Evolutionary conservation across 2,113 vertebrate species (phyloP), one percentile per base, ranked within the genome.

Genomic region (Brachypodius melanocephalos): DNA sequence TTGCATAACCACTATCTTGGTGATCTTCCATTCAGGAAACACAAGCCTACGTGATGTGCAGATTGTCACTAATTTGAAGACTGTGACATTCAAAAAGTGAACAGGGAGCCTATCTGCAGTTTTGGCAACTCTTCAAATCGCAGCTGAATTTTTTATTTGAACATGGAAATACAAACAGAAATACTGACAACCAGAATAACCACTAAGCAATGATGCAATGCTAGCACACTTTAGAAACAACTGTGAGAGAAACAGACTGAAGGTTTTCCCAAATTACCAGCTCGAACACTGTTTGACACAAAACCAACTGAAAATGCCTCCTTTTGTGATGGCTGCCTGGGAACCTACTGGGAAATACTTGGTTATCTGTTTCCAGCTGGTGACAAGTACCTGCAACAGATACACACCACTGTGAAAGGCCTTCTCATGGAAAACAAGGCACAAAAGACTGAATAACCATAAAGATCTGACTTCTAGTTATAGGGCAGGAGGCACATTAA

Each of bases 21-120:
- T 93, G 36, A 93, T 84, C 61, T 95, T 76, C 83, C 74, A 93
- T 73, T 82, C 68, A 89, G 67, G 87, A 84, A 71, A 36, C 18
- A 49, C 40, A 55, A 72, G 73, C 52, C 89, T 92, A 72, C 4
- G 3, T 26, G 34, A 85, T 14, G 10, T 25, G 14, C 77, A 58
- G 69, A 65, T 45, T 78, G 65, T 19, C 45, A 61, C 25, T 6
- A 2, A 71, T 63, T 21, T 38, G 28, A 88, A 68, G 90, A 45
- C 46, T 40, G 40, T 31, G 66, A 71, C 34, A 22, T 74, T 66
- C 58, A 34, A 65, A 34, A 74, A 84, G 19, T 2, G 5, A 86
- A 61, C 9, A 52, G 14, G 48, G 29, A 81, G 20, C 8, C 66
- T 52, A 63, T 26, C 66, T 36, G 25, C 46, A 86, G 34, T 36